Base-by-base conservation (phyloP, 2,113 vertebrate genomes). In the Rhinolophus sinicus region DNA sequence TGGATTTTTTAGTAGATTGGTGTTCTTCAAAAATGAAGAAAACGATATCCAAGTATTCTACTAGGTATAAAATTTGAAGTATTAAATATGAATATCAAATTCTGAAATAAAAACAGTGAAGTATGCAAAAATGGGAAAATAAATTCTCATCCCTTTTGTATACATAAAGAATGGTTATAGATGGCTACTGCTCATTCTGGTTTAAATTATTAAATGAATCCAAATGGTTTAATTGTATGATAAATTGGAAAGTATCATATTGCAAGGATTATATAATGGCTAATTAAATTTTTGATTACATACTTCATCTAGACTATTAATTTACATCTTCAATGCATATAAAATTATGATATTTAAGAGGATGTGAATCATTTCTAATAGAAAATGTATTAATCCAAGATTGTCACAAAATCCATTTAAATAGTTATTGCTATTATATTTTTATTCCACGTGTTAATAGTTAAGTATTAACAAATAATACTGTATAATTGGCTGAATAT, bases 201-300 rank as follows among this genome's bases (percentile, higher is more conserved):
- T 33, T 97, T 86, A 90, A 80, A 65, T 93, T 97, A 90, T 44
- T 72, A 85, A 95, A 75, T 90, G 7, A 83, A 60, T 89, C 60
- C 22, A 64, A 78, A 84, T 94, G 64, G 47, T 38, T 95, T 92
- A 89, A 84, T 93, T 95, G 33, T 83, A 58, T 85, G 22, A 88
- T 92, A 83, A 92, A 75, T 95, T 81, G 76, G 12, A 54, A 40
- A 60, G 38, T 62, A 40, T 88, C 65, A 69, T 72, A 75, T 82
- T 19, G 93, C 0, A 50, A 93, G 3, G 44, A 88, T 92, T 76
- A 90, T 47, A 33, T 93, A 92, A 88, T 78, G 92, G 77, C 50
- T 90, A 81, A 85, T 96, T 93, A 94, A 93, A 88, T 14, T 93
- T 84, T 94, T 93, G 22, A 88, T 88, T 94, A 64, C 26, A 19